Conservation (phyloP, 2,797 vertebrate genomes). For the Morus bassanus region DNA sequence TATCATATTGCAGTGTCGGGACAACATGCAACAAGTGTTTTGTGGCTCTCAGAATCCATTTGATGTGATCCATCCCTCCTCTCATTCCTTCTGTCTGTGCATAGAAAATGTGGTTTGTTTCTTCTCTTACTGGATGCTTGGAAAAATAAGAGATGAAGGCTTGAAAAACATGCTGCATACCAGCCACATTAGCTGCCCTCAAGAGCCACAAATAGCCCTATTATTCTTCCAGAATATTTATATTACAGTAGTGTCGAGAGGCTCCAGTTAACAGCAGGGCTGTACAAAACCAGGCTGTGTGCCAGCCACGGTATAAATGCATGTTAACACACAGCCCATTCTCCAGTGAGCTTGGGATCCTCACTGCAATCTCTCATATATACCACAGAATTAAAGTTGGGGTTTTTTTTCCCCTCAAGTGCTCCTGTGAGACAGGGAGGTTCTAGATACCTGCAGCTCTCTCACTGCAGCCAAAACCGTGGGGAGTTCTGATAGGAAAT, state of each 20-base stretch:
- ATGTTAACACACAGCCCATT: not conserved
- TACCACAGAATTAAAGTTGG: not conserved
- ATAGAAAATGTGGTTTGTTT: slow-evolving; percentile 5
- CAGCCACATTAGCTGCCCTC: slow-evolving; percentile 26
- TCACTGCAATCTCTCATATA: not conserved
- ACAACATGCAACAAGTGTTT: slow-evolving; percentile 41
- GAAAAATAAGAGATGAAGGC: slow-evolving; percentile 13
- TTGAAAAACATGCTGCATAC: slow-evolving; percentile 11
- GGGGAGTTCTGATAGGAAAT: not conserved
- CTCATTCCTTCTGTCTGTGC: slow-evolving; percentile 19
- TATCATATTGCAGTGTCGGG: slow-evolving; percentile 42
- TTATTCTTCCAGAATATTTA: slow-evolving; percentile 53
- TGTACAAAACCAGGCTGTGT: not conserved
- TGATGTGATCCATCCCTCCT: not conserved
- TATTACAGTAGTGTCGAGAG: slow-evolving; percentile 6
- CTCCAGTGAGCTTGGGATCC: not conserved
- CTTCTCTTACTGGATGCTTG: not conserved
- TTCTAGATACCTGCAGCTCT: not conserved
- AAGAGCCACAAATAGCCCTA: slow-evolving; percentile 28
- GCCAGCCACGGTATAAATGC: not conserved
- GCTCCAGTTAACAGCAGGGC: slow-evolving; percentile 12
- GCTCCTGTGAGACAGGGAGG: not conserved
- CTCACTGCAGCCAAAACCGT: not conserved
- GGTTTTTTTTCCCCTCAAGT: not conserved
- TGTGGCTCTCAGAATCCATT: slow-evolving; percentile 19